Evolutionary conservation across 2,113 vertebrate genomes (phyloP), one percentile per base, ranked within the genome.

Genomic region (Callospermophilus lateralis): DNA sequence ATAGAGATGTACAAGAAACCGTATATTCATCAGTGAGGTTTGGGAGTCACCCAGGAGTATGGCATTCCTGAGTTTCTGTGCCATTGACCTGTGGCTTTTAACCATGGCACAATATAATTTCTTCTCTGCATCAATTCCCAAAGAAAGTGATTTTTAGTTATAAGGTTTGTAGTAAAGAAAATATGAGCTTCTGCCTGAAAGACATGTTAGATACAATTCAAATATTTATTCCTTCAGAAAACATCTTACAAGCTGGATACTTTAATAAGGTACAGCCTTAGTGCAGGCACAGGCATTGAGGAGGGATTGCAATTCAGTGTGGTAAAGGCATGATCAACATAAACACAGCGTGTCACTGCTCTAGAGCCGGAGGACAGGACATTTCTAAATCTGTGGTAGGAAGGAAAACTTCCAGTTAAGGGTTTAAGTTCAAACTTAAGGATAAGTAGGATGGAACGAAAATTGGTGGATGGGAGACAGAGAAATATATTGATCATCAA

Each of bases 321-420:
- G 37, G 7, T 17, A n/a, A 28, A 6, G 1, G 58, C 4, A 30
- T 2, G 13, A 37, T n/a, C 4, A 65, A n/a, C n/a, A 8, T 37
- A n/a, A 67, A 15, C 4, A 48, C 13, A 37, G 42, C 1, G 6
- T 19, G 8, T 32, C 34, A 77, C 32, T n/a, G 16, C 48, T 45
- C 55, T 11, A 34, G 8, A 19, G 4, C 34, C 1, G 51, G 32
- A 67, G 20, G 17, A 45, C 17, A 45, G 37, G 63, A 53, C 6
- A 19, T 51, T n/a, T n/a, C 39, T 11, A 48, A 15, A 11, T 37
- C 58, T 39, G 7, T 3, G 12, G 32, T 19, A 17, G 34, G 58
- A 30, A 12, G 26, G 39, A 58, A 51, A 45, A 28, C 6, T 13
- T 39, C 12, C 74, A 22, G 61, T 34, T 22, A 79, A 32, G 58